Conservation (phyloP, 2,797 vertebrate genomes). For the Bucorvus abyssinicus region DNA sequence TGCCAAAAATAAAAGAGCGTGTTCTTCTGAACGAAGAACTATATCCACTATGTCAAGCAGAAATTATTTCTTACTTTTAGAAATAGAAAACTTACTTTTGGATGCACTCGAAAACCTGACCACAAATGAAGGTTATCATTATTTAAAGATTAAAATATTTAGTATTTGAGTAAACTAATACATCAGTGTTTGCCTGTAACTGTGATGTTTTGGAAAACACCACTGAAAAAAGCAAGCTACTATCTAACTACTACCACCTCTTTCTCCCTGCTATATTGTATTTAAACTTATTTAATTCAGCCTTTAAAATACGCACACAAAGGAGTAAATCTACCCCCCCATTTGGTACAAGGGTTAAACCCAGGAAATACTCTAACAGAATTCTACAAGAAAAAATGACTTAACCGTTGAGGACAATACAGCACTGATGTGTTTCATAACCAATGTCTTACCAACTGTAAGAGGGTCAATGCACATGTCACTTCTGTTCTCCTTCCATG, state of each 20-base stretch:
- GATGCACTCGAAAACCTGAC: background rate
- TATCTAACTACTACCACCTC: background rate
- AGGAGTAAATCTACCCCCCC: background rate
- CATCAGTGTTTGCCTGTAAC: background rate
- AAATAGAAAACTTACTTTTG: background rate
- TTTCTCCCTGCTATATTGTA: background rate
- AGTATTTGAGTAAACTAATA: background rate
- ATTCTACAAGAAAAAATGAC: conserved; percentile 46
- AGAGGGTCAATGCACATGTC: conserved; percentile 76
- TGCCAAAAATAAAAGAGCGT: background rate
- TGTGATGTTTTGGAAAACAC: background rate
- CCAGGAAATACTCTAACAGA: conserved; percentile 45
- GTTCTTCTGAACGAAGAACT: background rate
- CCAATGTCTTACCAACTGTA: conserved; percentile 73
- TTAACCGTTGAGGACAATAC: conserved; percentile 50
- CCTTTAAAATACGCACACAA: background rate
- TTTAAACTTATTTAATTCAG: background rate
- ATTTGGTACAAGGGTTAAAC: background rate
- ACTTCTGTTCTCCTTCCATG: conserved; percentile 79
- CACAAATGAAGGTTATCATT: background rate
- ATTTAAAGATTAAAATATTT: background rate
- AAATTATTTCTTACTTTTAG: background rate
- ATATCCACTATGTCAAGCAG: background rate
- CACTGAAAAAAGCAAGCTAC: background rate
- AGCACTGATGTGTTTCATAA: conserved; percentile 69